Base-by-base conservation (phyloP, 2,797 vertebrate genomes). In the Myotis findleyi region DNA sequence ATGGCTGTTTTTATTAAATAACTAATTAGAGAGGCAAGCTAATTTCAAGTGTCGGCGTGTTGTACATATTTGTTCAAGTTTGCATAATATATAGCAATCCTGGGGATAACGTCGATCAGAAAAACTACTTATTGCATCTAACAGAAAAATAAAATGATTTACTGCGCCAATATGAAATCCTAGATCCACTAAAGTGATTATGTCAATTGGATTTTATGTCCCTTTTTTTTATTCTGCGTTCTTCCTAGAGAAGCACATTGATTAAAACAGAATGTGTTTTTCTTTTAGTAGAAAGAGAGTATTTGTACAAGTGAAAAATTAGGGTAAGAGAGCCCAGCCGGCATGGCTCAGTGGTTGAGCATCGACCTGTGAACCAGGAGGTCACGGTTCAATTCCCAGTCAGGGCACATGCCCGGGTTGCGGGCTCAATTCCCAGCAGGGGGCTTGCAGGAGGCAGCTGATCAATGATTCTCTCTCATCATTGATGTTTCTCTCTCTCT, bases 231-330 rank as follows among this genome's bases (percentile, higher is more conserved):
- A 1, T 68, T 25, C 2, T 64, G 7, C 20, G 13, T 72, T 80
- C n/a, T 68, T 89, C 73, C 87, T 23, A 94, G 86, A 72, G 91
- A 85, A 77, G 1, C 0, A 6, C 95, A 94, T 66, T 95, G 89
- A 95, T 95, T 72, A 30, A 38, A 64, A 91, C 27, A 81, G 11
- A 82, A 13, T 0, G 0, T 92, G n/a, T 53, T 75, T 91, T 64
- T 38, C 49, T 71, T 71, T 86, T 80, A 91, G 38, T 62, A 96
- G 89, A 87, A 77, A 82, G 59, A 91, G 21, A 88, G 41, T 82
- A 88, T 93, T 94, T 38, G 3, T 89, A 69, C 53, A 51, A 94
- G 83, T 49, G 87, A 97, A 89, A 95, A 90, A 85, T 93, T 93
- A 91, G 79, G 49, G 11, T 59, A 27, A 27, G 57, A 59, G 57